phyloP scores from a whole-genome alignment of 2,113 vertebrate genomes.

The Etheostoma cragini region DNA sequence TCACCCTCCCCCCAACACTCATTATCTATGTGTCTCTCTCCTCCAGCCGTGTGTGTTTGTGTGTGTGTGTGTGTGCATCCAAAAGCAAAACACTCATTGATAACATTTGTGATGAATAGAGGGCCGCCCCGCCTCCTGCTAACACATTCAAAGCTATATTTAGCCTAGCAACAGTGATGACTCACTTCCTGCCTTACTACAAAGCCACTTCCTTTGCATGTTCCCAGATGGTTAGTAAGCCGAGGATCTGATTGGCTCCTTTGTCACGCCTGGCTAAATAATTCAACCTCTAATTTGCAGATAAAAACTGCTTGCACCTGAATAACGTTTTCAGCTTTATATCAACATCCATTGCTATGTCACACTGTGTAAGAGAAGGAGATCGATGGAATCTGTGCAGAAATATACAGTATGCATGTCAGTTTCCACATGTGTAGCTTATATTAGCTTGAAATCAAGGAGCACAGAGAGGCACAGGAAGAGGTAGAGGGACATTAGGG shows the following conservation, averaged over 20 bases:
- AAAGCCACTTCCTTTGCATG: conserved; percentile 80
- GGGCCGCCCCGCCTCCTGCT: conserved; percentile 45
- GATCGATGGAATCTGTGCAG: neutral
- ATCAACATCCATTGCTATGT: neutral
- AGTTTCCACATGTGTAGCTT: neutral
- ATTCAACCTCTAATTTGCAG: conserved; percentile 64
- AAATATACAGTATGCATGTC: neutral
- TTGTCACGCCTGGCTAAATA: conserved; percentile 38
- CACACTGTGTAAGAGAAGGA: neutral
- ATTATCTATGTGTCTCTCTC: neutral
- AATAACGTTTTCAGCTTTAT: conserved; percentile 30
- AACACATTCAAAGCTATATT: conserved; percentile 76
- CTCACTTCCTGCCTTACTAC: conserved; percentile 83
- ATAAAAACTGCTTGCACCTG: conserved; percentile 35
- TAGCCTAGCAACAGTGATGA: conserved; percentile 82
- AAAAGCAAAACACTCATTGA: conserved; percentile 59
- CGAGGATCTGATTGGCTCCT: conserved; percentile 64
- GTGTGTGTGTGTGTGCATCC: neutral
- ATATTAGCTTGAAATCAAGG: neutral
- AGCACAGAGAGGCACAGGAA: neutral
- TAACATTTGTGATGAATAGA: conserved; percentile 60
- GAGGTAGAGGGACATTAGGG: neutral
- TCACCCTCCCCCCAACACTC: neutral
- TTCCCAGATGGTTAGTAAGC: conserved; percentile 67
- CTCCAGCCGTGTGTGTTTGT: neutral